These are phyloP conservation scores for Calephelis nemesis DNA, from an alignment of 1,140 invertebrate species.

Conservation along the genomic window DNA sequence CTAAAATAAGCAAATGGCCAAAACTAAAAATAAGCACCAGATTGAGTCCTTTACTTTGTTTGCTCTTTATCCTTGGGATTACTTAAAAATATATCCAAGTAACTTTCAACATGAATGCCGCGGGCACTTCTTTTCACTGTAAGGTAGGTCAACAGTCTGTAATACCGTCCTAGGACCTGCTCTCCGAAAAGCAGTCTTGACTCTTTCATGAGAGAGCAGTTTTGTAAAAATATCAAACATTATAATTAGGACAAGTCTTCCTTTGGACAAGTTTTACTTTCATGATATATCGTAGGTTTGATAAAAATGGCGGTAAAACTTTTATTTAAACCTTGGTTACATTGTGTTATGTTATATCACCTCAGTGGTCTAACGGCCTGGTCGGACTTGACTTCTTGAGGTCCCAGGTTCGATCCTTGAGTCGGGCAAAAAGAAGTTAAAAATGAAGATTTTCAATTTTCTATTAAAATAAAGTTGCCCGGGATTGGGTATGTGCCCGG, in stretches of 20 bases:
- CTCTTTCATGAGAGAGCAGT: conserved; percentile 5
- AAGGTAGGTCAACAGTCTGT: conserved; percentile 16
- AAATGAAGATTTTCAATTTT: too few relatives aligned
- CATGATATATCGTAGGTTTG: neutral
- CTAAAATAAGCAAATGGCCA: too few relatives aligned
- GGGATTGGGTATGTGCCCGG: too few relatives aligned
- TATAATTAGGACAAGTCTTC: neutral
- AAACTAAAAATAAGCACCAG: too few relatives aligned
- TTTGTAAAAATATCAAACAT: conserved; percentile 2
- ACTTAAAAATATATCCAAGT: neutral
- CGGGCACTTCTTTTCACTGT: conserved; percentile 13
- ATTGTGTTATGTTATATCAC: too few relatives aligned
- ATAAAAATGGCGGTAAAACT: too few relatives aligned
- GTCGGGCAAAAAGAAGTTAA: too few relatives aligned
- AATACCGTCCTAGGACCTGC: conserved; percentile 14
- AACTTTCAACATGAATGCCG: conserved; percentile 2
- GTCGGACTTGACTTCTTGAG: too few relatives aligned
- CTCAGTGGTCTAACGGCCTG: too few relatives aligned
- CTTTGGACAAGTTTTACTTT: neutral
- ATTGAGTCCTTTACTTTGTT: neutral
- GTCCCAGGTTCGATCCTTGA: too few relatives aligned
- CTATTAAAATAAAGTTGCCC: too few relatives aligned
- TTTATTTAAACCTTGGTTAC: too few relatives aligned
- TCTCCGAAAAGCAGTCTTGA: conserved; percentile 5
- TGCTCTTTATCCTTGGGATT: neutral